Evolutionary conservation across 2,888 invertebrate genomes (phyloP).

Genomic region (Hermaeophaga mercurialis): DNA sequence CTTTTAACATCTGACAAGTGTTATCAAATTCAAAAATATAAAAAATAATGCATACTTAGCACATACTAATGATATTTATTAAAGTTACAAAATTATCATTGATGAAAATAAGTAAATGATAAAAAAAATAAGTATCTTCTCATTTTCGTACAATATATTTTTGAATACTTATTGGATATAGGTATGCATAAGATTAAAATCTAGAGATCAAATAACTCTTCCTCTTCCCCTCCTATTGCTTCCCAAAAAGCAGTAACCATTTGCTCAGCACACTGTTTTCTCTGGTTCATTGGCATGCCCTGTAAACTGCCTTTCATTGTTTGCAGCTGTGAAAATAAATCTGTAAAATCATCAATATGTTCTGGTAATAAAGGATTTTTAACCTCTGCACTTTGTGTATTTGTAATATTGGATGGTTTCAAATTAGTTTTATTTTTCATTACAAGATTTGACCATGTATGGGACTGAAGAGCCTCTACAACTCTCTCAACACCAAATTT

Average conservation of each 20-base stretch:
- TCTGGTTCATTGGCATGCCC: slow-evolving; percentile 65
- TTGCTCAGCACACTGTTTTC: slow-evolving; percentile 73
- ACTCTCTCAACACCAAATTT: slow-evolving; percentile 70
- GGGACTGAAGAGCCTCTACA: slow-evolving; percentile 72
- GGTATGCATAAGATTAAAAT: background rate
- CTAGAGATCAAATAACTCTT: slow-evolving; percentile 65
- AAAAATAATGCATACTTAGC: no score
- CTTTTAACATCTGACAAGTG: no score
- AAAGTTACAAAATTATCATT: no score
- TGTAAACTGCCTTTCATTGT: slow-evolving; percentile 72
- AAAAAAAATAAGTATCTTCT: no score
- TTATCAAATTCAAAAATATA: no score
- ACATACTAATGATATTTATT: no score
- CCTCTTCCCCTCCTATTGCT: slow-evolving; percentile 74
- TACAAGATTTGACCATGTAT: slow-evolving; percentile 72
- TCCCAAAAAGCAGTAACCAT: slow-evolving; percentile 76
- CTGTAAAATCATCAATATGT: slow-evolving; percentile 62
- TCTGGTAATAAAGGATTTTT: slow-evolving; percentile 42
- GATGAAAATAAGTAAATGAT: no score
- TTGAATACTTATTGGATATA: background rate
- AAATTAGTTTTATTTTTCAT: slow-evolving; percentile 60
- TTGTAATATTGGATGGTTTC: slow-evolving; percentile 17
- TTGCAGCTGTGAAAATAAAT: slow-evolving; percentile 68
- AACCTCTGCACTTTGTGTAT: slow-evolving; percentile 13
- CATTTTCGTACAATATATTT: background rate